Conservation (phyloP, 2,888 invertebrate species). For the Limulus polyphemus region DNA sequence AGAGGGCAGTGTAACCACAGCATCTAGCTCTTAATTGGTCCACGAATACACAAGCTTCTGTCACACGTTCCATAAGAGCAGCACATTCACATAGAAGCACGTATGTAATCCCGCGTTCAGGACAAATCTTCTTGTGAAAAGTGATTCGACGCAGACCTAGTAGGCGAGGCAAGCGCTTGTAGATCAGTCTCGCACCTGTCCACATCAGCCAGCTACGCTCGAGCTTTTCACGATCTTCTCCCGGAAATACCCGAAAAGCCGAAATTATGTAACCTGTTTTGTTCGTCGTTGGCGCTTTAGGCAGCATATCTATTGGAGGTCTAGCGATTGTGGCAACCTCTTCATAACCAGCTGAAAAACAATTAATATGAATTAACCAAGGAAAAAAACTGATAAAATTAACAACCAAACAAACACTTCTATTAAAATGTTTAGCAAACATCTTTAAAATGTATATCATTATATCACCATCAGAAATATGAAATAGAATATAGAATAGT, state of each 20-base stretch:
- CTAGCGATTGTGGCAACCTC: constrained; percentile 21
- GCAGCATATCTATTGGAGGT: constrained; percentile 13
- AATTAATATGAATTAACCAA: too few species aligned
- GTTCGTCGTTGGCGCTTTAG: constrained; percentile 9
- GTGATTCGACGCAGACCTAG: constrained; percentile 75
- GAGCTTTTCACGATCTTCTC: constrained; percentile 80
- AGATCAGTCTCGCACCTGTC: constrained; percentile 87
- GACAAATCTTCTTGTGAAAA: constrained; percentile 64
- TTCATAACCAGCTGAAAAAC: constrained; percentile 19
- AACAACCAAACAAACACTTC: too few species aligned
- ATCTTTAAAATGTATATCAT: too few species aligned
- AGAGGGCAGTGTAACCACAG: constrained; percentile 83
- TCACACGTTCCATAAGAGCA: constrained; percentile 69
- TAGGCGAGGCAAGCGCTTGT: constrained; percentile 69
- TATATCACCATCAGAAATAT: too few species aligned
- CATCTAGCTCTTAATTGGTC: constrained; percentile 74
- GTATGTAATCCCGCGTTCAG: constrained; percentile 69
- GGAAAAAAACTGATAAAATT: too few species aligned
- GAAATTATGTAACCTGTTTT: constrained; percentile 72
- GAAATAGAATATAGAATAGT: too few species aligned
- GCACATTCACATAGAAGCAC: constrained; percentile 80
- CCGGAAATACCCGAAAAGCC: constrained; percentile 51
- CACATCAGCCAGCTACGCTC: constrained; percentile 90
- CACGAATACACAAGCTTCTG: constrained; percentile 70
- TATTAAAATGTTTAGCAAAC: too few species aligned